These are phyloP conservation scores for Phyllotreta striolata DNA, from an alignment of 2,888 invertebrate genomes.

Conservation along the genomic window DNA sequence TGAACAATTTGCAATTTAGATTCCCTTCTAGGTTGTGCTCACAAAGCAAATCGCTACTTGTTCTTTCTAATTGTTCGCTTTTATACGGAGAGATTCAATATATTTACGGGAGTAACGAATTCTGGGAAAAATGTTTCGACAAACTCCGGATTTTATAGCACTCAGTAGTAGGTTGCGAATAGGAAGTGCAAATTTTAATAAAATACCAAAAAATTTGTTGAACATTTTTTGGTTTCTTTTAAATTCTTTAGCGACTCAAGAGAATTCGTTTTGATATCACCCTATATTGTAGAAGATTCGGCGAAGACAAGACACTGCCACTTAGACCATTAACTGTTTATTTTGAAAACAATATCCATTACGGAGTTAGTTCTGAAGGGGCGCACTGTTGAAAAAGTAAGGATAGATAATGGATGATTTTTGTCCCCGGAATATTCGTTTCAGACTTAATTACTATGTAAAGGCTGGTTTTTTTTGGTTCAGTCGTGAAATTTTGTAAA, in stretches of 20 bases:
- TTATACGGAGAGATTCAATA: conserved; percentile 7
- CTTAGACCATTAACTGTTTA: conserved; percentile 30
- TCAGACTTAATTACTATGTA: conserved; percentile 6
- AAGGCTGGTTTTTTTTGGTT: not conserved
- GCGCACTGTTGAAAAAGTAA: not conserved
- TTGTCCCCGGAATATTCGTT: conserved; percentile 7
- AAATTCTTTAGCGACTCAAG: not conserved
- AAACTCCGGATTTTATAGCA: too few relatives aligned
- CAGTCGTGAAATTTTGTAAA: too few relatives aligned
- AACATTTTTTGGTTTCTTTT: too few relatives aligned
- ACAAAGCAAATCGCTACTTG: conserved; percentile 36
- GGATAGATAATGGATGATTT: conserved; percentile 24
- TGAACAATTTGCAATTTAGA: conserved; percentile 54
- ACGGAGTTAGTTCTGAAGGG: conserved; percentile 19
- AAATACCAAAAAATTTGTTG: too few relatives aligned
- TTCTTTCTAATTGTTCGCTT: conserved; percentile 36
- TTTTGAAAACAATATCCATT: conserved; percentile 33
- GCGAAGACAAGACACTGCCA: conserved; percentile 29
- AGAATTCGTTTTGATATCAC: not conserved
- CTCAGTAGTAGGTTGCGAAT: too few relatives aligned
- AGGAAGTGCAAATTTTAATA: too few relatives aligned
- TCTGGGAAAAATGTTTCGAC: too few relatives aligned
- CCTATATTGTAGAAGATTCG: not conserved
- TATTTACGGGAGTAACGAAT: too few relatives aligned
- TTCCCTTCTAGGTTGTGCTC: conserved; percentile 33